Evolutionary conservation across 2,113 vertebrate genomes (phyloP), one percentile per base, ranked within the genome.

Genomic region (Callopanchax toddi): DNA sequence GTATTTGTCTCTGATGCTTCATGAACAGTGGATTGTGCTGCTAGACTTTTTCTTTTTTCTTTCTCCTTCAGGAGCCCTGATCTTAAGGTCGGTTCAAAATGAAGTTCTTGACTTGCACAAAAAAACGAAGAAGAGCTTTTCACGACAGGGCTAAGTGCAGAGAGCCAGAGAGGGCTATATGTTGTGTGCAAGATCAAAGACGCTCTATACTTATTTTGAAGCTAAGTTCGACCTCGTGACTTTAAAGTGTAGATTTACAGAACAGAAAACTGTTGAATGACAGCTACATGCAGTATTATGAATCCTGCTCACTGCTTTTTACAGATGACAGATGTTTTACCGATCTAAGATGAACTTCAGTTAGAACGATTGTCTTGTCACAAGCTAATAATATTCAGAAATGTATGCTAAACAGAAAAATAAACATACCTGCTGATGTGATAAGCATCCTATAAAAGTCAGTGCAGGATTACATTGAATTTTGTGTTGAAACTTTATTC

Each of bases 61-160:
- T 13, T 37, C 36, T 12, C 4, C 59, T 76, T 37, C 55, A 20
- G 60, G 54, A 67, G 5, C 43, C 20, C 25, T 62, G 60, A 87
- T 75, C 73, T 55, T 4, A 20, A 73, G 71, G 79, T 83, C 81
- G 66, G 32, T 13, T 15, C 15, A 26, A 71, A 69, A 79, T 73
- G 11, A 77, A 55, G 65, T 70, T 61, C 43, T 66, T 75, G 69
- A 82, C 71, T 68, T 34, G 21, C 37, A n/a, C n/a, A n/a, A n/a
- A 71, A 53, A 83, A 52, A 62, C 64, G 40, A 78, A 56, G 22
- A 44, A 48, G 59, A 60, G 64, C 64, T 65, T 46, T 62, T 78
- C 49, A 59, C 48, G 26, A 10, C 32, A 64, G 46, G 77, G 57
- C 60, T 83, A 71, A 78, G 63, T 65, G 58, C 67, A 67, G 23